Evolutionary conservation across 2,888 invertebrate genomes (phyloP).

Genomic region (Tortrix viridana): DNA sequence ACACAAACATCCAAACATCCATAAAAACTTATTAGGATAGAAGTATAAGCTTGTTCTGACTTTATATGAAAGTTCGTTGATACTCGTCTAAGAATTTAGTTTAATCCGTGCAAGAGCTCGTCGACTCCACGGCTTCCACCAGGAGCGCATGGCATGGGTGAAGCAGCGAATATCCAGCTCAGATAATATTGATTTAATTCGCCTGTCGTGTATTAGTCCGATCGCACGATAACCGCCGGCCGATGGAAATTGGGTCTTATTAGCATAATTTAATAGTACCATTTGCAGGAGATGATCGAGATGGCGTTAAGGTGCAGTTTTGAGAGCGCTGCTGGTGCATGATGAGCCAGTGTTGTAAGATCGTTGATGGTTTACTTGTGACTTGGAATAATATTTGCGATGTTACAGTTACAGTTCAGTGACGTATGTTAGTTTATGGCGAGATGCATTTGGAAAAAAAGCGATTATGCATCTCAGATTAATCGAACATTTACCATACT

Average conservation of each 20-base stretch:
- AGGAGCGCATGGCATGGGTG: conserved; percentile 49
- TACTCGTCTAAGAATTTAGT: background rate
- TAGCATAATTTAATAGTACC: conserved; percentile 55
- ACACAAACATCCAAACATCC: too few species aligned
- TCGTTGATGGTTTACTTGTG: conserved; percentile 21
- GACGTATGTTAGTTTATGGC: too few species aligned
- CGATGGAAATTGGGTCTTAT: conserved; percentile 50
- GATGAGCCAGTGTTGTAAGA: conserved; percentile 18
- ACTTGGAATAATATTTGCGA: conserved; percentile 35
- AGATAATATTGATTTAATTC: conserved; percentile 58
- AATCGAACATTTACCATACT: too few species aligned
- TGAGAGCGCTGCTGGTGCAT: conserved; percentile 22
- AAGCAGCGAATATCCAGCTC: conserved; percentile 48
- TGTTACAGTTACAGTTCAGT: background rate
- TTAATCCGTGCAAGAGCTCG: background rate
- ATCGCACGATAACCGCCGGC: conserved; percentile 49
- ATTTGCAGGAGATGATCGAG: conserved; percentile 44
- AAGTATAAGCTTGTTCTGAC: too few species aligned
- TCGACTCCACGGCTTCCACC: conserved; percentile 43
- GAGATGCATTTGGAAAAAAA: too few species aligned
- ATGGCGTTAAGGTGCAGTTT: conserved; percentile 41
- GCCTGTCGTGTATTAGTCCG: conserved; percentile 48
- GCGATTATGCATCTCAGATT: too few species aligned
- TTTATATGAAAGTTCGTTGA: background rate
- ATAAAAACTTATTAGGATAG: too few species aligned